phyloP scores from a whole-genome alignment of 2,888 invertebrate species.

The Periphyllus acericola region DNA sequence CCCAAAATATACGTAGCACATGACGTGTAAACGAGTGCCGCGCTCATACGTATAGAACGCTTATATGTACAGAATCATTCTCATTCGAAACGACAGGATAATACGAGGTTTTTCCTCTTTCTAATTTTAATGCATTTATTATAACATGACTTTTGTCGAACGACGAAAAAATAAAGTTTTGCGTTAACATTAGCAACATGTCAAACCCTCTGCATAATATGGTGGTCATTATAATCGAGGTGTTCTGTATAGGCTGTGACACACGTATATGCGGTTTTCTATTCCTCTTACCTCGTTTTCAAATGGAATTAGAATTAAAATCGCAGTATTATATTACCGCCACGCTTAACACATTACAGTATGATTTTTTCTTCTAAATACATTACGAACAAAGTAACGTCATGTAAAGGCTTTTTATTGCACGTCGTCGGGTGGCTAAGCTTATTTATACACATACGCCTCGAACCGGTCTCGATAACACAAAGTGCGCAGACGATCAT shows the following conservation, averaged over 20 bases:
- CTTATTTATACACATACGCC: neutral
- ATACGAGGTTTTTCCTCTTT: neutral
- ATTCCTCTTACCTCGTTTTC: neutral
- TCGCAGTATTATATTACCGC: neutral
- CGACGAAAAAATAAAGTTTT: neutral
- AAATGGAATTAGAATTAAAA: neutral
- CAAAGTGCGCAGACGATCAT: constrained; percentile 23
- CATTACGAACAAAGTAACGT: neutral
- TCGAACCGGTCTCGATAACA: constrained; percentile 51
- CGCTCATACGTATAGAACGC: neutral
- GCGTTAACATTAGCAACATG: neutral
- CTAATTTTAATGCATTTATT: neutral
- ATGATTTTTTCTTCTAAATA: constrained; percentile 4
- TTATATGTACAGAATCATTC: neutral
- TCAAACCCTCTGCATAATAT: neutral
- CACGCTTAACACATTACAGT: neutral
- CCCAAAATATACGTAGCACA: neutral
- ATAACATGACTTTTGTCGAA: neutral
- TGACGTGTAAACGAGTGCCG: neutral
- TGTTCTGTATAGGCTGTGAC: neutral
- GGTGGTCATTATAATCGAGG: neutral
- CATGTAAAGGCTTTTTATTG: constrained; percentile 8
- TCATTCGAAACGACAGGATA: neutral
- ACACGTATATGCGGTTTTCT: neutral
- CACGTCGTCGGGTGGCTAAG: neutral